These are phyloP conservation scores for Ianthella basta DNA, from an alignment of 37 sponge, comb jelly and placozoan species.

Conservation along the genomic window DNA sequence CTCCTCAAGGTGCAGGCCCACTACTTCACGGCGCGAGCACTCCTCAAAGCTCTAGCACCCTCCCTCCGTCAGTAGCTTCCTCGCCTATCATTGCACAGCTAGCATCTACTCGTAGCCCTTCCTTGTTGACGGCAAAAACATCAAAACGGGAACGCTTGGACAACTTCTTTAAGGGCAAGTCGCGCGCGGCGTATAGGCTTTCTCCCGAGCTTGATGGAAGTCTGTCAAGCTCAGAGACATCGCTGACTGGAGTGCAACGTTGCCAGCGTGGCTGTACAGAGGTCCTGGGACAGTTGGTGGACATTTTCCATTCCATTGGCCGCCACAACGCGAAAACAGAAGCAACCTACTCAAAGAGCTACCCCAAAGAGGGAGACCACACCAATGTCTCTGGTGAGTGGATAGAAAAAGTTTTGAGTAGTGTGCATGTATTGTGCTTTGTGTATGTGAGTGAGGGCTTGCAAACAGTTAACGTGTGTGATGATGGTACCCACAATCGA, in stretches of 20 bases:
- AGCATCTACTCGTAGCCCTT: neutral
- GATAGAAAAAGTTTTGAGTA: too few relatives aligned
- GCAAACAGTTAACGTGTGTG: too few relatives aligned
- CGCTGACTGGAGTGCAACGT: neutral
- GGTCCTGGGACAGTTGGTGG: neutral
- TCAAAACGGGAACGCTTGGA: conserved; percentile 1
- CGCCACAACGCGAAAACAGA: conserved; percentile 6
- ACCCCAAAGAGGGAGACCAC: too few relatives aligned
- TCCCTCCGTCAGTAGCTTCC: neutral
- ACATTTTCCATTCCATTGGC: neutral
- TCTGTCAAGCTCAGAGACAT: neutral
- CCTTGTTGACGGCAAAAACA: neutral
- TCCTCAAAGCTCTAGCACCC: neutral
- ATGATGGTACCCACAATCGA: too few relatives aligned
- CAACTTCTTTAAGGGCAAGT: conserved; percentile 1
- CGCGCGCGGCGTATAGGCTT: neutral
- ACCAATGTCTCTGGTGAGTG: too few relatives aligned
- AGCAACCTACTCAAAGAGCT: neutral
- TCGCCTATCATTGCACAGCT: neutral
- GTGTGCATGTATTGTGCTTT: too few relatives aligned
- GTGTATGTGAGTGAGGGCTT: too few relatives aligned
- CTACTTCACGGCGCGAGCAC: too few relatives aligned
- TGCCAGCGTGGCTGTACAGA: conserved; percentile 3
- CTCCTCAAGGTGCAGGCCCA: too few relatives aligned
- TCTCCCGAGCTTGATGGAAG: conserved; percentile 1